Conservation (phyloP, 2,797 vertebrate species). For the Coracias cyanogaster region DNA sequence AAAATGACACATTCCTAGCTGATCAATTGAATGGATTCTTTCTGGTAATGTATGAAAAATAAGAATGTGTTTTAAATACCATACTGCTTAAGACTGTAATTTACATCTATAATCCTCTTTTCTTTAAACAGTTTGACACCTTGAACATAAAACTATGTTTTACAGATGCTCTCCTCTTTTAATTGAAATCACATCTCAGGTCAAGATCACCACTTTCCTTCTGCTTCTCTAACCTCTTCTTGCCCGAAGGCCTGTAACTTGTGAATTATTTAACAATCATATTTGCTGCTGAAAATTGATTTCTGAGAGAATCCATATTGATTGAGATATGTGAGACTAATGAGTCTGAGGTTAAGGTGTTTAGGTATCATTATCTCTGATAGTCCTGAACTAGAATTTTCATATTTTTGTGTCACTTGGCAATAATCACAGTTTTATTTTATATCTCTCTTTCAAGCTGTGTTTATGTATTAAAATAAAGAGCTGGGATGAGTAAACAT, state of each 20-base stretch:
- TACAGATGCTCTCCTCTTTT: slow-evolving; percentile 57
- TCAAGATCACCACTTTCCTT: slow-evolving; percentile 74
- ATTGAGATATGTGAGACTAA: slow-evolving; percentile 83
- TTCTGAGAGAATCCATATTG: slow-evolving; percentile 84
- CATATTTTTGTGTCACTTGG: slow-evolving; percentile 53
- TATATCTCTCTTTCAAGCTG: neutral
- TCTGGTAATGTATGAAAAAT: neutral
- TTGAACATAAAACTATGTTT: slow-evolving; percentile 56
- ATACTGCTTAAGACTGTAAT: neutral
- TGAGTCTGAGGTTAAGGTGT: slow-evolving; percentile 81
- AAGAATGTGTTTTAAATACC: slow-evolving; percentile 31
- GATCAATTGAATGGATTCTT: neutral
- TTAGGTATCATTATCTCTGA: slow-evolving; percentile 75
- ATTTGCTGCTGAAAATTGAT: slow-evolving; percentile 85
- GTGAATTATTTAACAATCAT: slow-evolving; percentile 88
- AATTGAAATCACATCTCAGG: slow-evolving; percentile 79
- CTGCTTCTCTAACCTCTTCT: slow-evolving; percentile 75
- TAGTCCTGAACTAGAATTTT: slow-evolving; percentile 60
- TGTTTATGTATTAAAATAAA: slow-evolving; percentile 9
- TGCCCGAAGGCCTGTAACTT: slow-evolving; percentile 78
- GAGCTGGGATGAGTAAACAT: neutral
- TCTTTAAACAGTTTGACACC: slow-evolving; percentile 27
- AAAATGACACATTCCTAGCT: neutral
- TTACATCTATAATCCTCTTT: slow-evolving; percentile 42
- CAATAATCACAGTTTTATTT: slow-evolving; percentile 41